phyloP scores from a whole-genome alignment of 1,140 invertebrate genomes.

The Drosophila yakuba region DNA sequence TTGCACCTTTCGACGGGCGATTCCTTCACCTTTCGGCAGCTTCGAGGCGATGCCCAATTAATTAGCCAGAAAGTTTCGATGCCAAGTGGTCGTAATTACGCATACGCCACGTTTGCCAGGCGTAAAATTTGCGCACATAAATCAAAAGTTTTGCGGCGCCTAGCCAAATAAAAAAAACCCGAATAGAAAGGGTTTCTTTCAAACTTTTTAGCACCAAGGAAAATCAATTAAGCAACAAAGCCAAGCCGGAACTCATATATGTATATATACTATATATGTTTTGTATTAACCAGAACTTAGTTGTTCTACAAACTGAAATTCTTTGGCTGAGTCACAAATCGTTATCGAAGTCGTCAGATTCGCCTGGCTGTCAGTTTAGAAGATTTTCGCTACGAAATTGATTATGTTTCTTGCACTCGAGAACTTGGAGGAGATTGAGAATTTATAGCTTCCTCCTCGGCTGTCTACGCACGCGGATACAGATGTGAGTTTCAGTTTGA shows the following conservation, averaged over 20 bases:
- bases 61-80: conserved; percentile 63
- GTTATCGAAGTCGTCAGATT: conserved; percentile 21
- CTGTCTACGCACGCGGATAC: conserved; percentile 56
- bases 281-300: conserved; percentile 2
- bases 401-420: conserved; percentile 47
- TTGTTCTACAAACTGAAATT: conserved; percentile 35
- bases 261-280: background rate
- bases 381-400: conserved; percentile 44
- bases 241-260: conserved; percentile 21
- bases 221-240: conserved; percentile 64
- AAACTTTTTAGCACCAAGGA: conserved; percentile 25
- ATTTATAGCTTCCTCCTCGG: conserved; percentile 27
- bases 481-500: conserved; percentile 28
- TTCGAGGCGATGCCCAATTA: conserved; percentile 58
- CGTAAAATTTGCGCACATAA: conserved; percentile 67
- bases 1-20: conserved; percentile 57
- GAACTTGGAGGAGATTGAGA: conserved; percentile 18
- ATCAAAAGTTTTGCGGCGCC: conserved; percentile 57
- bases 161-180: background rate
- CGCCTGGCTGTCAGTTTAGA: conserved; percentile 20
- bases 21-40: conserved; percentile 64
- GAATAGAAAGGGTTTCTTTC: conserved; percentile 21
- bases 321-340: conserved; percentile 50
- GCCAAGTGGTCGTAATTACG: conserved; percentile 61
- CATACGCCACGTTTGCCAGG: conserved; percentile 51